Evolutionary conservation across 37 sponge, comb jelly and placozoan genomes (phyloP).

Genomic region (Theonella swinhoei): DNA sequence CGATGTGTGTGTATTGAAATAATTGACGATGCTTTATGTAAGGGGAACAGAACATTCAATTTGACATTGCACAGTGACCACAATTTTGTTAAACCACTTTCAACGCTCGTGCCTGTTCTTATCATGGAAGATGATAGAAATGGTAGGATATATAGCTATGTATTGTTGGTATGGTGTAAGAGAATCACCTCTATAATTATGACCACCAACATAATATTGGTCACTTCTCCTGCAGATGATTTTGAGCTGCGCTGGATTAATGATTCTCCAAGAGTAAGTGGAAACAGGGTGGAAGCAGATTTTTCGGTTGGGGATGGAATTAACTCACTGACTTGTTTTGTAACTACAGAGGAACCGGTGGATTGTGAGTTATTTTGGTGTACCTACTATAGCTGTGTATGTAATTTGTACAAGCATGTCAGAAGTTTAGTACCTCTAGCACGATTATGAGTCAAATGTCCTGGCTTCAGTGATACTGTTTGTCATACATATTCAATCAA

Average conservation of each 20-base stretch:
- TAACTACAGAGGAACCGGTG: neutral
- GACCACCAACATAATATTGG: neutral
- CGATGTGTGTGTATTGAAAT: neutral
- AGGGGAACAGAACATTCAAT: neutral
- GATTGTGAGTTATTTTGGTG: neutral
- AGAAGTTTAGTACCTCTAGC: too few relatives aligned
- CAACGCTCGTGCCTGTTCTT: neutral
- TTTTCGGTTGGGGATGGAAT: neutral
- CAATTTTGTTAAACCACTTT: too few relatives aligned
- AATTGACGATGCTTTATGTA: neutral
- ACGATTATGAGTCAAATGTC: too few relatives aligned
- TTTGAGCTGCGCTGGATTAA: neutral
- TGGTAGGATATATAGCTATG: too few relatives aligned
- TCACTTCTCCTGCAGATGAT: neutral
- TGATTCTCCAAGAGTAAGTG: neutral
- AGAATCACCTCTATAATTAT: neutral
- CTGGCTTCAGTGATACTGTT: too few relatives aligned
- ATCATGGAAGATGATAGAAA: conserved; percentile 5
- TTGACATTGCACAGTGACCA: too few relatives aligned
- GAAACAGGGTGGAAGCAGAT: neutral
- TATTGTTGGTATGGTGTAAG: neutral
- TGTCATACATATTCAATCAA: too few relatives aligned
- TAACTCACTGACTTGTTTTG: neutral
- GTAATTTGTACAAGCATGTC: too few relatives aligned
- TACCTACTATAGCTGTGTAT: too few relatives aligned